phyloP scores from a whole-genome alignment of 2,888 invertebrate species.

The Ornithoptera priamus region DNA sequence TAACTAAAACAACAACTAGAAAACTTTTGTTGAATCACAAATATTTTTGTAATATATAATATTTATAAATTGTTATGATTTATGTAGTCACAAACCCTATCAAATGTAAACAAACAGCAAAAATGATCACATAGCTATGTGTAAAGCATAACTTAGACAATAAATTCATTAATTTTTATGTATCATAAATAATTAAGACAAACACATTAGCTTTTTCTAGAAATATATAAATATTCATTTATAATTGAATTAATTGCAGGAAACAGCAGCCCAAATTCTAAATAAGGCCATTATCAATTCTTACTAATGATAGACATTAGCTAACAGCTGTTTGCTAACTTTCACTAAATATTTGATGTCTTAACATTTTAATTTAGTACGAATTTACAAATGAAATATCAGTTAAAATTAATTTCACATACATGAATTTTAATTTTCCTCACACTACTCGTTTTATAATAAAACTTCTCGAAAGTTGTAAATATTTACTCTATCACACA shows the following conservation, averaged over 20 bases:
- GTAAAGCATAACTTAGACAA: too few relatives aligned
- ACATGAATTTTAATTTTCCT: background rate
- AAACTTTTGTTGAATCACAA: too few relatives aligned
- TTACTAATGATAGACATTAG: background rate
- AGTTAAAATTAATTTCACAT: background rate
- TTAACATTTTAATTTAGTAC: background rate
- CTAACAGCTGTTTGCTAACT: constrained; percentile 24
- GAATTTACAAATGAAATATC: background rate
- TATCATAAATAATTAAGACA: too few relatives aligned
- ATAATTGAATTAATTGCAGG: background rate
- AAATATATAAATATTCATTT: too few relatives aligned
- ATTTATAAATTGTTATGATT: too few relatives aligned
- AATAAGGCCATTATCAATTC: background rate
- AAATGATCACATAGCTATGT: too few relatives aligned
- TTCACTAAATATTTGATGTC: constrained; percentile 19
- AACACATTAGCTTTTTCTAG: too few relatives aligned
- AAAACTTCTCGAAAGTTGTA: background rate
- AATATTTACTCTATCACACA: background rate
- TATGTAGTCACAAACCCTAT: too few relatives aligned
- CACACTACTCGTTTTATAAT: background rate
- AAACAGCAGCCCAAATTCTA: background rate
- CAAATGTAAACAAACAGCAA: too few relatives aligned
- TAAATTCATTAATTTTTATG: too few relatives aligned
- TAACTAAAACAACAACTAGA: too few relatives aligned
- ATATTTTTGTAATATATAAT: too few relatives aligned